Percentiles rank a stretch among this genome's conserved stretches.
Evolutionary conservation across 2,797 vertebrate species (phyloP).

Genomic region (Propithecus perrieri): DNA sequence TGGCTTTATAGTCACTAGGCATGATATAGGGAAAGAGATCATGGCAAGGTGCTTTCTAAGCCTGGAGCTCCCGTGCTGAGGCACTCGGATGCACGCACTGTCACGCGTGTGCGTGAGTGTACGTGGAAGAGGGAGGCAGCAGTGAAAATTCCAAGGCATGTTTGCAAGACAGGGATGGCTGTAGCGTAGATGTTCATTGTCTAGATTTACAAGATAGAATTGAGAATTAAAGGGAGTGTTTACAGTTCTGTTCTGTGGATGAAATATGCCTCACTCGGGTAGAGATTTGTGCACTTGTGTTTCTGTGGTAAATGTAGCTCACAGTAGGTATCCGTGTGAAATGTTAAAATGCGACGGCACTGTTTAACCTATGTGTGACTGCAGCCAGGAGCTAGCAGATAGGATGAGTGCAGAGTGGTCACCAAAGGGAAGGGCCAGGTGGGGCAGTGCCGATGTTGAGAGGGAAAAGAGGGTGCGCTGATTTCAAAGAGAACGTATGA

Average conservation of each 20-base stretch:
- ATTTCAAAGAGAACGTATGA: neutral
- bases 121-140: neutral
- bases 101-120: accelerated
- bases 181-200: neutral
- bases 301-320: neutral
- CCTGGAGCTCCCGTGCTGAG: neutral
- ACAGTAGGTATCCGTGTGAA: neutral
- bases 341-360: neutral
- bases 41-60: neutral
- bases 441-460: neutral
- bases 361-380: neutral
- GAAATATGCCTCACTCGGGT: neutral
- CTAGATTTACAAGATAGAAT: neutral
- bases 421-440: neutral
- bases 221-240: neutral
- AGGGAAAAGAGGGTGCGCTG: neutral
- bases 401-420: neutral
- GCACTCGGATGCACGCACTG: neutral
- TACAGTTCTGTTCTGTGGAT: neutral
- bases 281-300: neutral
- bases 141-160: neutral
- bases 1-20: neutral
- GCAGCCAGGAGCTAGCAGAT: neutral
- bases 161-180: neutral
- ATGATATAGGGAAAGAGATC: neutral